Evolutionary conservation across 1,140 invertebrate genomes (phyloP).

Genomic region (Cyclina sinensis): DNA sequence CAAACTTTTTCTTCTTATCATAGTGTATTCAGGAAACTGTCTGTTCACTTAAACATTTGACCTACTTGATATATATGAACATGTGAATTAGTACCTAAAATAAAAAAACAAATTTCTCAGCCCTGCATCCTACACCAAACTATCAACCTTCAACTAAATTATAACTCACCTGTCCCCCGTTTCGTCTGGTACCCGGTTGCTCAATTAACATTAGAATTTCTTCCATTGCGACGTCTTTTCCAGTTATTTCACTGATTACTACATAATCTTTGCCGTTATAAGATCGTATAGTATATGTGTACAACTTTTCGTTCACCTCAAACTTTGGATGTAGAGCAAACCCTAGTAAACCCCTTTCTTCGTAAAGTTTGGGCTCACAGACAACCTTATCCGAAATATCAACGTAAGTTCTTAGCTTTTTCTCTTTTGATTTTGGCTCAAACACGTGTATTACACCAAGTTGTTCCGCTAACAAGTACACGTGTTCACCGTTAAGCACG

Average conservation of each 20-base stretch:
- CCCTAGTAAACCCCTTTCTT: slow-evolving; percentile 51
- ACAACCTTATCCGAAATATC: slow-evolving; percentile 17
- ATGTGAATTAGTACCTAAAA: no score
- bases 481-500: slow-evolving; percentile 4
- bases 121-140: no score
- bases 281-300: slow-evolving; percentile 35
- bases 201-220: slow-evolving; percentile 44
- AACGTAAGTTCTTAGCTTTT: slow-evolving; percentile 34
- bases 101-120: no score
- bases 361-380: neutral
- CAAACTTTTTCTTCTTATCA: no score
- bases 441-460: slow-evolving; percentile 39
- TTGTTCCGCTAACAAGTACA: slow-evolving; percentile 62
- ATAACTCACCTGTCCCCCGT: slow-evolving; percentile 59
- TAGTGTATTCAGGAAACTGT: no score
- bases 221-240: slow-evolving; percentile 7
- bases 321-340: slow-evolving; percentile 64
- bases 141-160: no score
- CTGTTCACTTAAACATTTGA: no score
- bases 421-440: neutral
- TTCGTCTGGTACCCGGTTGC: slow-evolving; percentile 36
- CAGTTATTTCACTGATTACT: slow-evolving; percentile 49
- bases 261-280: slow-evolving; percentile 20
- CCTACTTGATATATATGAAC: no score
- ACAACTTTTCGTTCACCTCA: slow-evolving; percentile 39